Conservation (phyloP, 2,113 vertebrate genomes). For the Nymphicus hollandicus region DNA sequence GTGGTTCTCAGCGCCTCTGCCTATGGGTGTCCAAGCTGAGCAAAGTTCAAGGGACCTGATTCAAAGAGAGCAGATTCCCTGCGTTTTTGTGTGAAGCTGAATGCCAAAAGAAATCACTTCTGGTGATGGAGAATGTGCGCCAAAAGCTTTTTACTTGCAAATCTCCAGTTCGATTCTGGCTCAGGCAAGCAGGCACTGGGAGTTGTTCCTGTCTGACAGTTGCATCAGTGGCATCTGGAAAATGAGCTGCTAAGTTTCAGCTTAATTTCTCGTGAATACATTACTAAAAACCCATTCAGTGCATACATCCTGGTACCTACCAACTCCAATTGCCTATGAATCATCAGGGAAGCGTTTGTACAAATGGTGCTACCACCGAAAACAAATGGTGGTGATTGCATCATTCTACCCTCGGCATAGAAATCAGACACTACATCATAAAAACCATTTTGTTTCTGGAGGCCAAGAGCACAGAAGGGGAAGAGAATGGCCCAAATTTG, state of each 20-base stretch:
- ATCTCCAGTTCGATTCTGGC: slow-evolving; percentile 50
- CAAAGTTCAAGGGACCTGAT: not conserved
- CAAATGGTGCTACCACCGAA: slow-evolving; percentile 30
- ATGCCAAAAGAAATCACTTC: not conserved
- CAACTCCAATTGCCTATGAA: slow-evolving; percentile 41
- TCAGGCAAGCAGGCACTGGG: slow-evolving; percentile 40
- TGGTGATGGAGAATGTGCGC: not conserved
- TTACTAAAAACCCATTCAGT: slow-evolving; percentile 50
- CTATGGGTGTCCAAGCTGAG: not conserved
- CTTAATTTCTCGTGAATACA: slow-evolving; percentile 54
- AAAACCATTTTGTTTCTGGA: not conserved
- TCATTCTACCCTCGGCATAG: slow-evolving; percentile 9
- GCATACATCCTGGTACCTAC: slow-evolving; percentile 51
- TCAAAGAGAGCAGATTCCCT: not conserved
- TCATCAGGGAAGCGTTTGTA: slow-evolving; percentile 22
- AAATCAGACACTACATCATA: slow-evolving; percentile 27
- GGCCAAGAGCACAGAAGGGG: slow-evolving; percentile 27
- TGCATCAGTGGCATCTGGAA: slow-evolving; percentile 57
- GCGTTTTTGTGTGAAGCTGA: not conserved
- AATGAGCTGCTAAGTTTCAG: slow-evolving; percentile 59
- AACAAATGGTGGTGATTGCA: slow-evolving; percentile 56
- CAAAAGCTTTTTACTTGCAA: slow-evolving; percentile 48
- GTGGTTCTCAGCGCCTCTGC: not conserved
- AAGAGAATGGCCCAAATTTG: not conserved
- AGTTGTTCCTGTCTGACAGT: slow-evolving; percentile 46